A percentile compares a stretch with the other conserved stretches of the same genome.
Conservation (phyloP, 1,140 invertebrate genomes). For the Apis dorsata region DNA sequence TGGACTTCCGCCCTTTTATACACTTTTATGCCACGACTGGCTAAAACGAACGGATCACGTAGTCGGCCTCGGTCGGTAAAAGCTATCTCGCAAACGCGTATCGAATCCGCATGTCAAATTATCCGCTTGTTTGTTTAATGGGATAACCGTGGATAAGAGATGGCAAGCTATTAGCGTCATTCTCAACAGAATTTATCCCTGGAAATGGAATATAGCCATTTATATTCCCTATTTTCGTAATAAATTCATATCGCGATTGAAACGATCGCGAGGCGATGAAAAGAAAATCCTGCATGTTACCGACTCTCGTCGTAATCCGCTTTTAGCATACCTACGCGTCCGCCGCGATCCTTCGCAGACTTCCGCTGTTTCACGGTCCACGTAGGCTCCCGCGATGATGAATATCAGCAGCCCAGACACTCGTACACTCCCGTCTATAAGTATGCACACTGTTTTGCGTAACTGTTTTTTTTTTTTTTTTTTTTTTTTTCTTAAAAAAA, state of each 20-base stretch:
- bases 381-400: constrained; percentile 36
- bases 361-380: constrained; percentile 27
- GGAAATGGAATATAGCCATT: no score
- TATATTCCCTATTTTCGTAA: no score
- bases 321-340: constrained; percentile 22
- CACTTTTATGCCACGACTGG: no score
- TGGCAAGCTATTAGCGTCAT: no score
- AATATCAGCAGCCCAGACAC: constrained; percentile 16
- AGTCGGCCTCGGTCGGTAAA: not conserved
- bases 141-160: not conserved
- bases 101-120: constrained; percentile 3
- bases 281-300: not conserved
- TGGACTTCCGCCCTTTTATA: no score
- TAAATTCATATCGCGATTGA: no score
- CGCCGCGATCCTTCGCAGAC: constrained; percentile 1
- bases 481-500: no score
- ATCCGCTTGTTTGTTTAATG: not conserved
- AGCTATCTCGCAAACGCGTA: not conserved
- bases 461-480: no score
- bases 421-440: not conserved
- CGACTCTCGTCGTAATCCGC: not conserved
- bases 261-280: not conserved
- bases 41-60: not conserved
- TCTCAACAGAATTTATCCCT: not conserved
- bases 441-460: not conserved